These are phyloP conservation scores for Helostoma temminkii DNA, from an alignment of 2,797 vertebrate genomes.

Conservation along the genomic window DNA sequence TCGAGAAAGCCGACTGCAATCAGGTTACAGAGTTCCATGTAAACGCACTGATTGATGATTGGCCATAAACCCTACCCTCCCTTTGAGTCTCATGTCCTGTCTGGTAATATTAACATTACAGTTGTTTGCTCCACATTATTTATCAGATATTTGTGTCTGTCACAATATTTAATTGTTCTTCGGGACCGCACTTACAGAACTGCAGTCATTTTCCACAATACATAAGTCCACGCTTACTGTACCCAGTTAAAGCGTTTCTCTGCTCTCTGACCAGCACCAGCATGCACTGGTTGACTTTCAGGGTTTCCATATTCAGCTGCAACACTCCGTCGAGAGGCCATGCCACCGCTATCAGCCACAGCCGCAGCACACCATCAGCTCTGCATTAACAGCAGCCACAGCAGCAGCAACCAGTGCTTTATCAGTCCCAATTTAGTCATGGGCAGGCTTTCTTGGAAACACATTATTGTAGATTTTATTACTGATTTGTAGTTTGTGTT, in stretches of 20 bases:
- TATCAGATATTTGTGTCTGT: constrained; percentile 89
- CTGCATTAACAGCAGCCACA: constrained; percentile 25
- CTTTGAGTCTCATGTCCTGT: no score
- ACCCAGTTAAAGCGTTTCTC: constrained; percentile 82
- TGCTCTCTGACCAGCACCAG: constrained; percentile 69
- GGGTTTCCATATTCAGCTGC: no score
- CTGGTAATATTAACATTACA: no score
- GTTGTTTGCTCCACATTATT: constrained; percentile 30
- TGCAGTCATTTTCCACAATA: constrained; percentile 94
- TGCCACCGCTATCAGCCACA: constrained; percentile 16
- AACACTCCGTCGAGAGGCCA: constrained; percentile 73
- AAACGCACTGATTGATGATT: no score
- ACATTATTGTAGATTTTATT: not conserved
- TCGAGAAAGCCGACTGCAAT: no score
- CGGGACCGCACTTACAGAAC: constrained; percentile 85
- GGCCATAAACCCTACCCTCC: no score
- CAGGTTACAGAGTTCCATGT: no score
- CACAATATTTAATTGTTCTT: constrained; percentile 90
- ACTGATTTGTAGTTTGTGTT: not conserved
- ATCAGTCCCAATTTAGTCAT: not conserved
- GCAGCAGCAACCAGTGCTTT: constrained; percentile 11
- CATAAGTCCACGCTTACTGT: constrained; percentile 85
- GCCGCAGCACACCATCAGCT: constrained; percentile 8
- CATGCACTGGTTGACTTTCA: constrained; percentile 87
- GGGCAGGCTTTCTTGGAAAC: not conserved